Percentiles rank a stretch among this genome's conserved stretches.
phyloP scores from a whole-genome alignment of 2,113 vertebrate genomes.

The Myotis yumanensis region DNA sequence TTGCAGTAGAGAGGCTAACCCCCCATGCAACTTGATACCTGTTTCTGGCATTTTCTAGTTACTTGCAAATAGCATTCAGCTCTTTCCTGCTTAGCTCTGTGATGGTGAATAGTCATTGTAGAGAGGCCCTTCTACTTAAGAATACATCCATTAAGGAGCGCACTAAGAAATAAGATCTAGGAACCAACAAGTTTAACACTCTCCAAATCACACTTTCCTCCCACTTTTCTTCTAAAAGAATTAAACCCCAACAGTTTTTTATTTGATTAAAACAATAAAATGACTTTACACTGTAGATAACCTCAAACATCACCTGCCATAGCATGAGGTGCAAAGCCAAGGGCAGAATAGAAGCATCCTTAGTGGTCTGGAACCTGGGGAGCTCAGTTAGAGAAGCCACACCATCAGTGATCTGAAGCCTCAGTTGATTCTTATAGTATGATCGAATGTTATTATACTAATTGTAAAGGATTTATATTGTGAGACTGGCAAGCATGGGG shows the following conservation, averaged over 20 bases:
- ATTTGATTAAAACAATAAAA: neutral
- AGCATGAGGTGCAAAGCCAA: neutral
- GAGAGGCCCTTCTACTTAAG: neutral
- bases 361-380: neutral
- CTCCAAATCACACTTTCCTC: neutral
- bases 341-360: neutral
- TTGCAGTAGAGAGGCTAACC: neutral
- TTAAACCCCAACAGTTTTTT: neutral
- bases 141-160: neutral
- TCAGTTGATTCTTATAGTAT: conserved; percentile 61
- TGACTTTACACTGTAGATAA: neutral
- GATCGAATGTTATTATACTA: conserved; percentile 32
- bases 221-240: neutral
- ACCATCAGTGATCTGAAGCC: conserved; percentile 49
- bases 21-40: neutral
- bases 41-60: neutral
- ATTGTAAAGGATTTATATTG: conserved; percentile 51
- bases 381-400: neutral
- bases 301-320: neutral
- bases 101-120: neutral
- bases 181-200: neutral
- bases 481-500: conserved; percentile 48
- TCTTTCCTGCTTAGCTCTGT: neutral
- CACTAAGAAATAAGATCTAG: neutral
- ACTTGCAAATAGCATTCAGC: neutral